phyloP scores from a whole-genome alignment of 2,888 invertebrate genomes.

The Frankliniella fusca region DNA sequence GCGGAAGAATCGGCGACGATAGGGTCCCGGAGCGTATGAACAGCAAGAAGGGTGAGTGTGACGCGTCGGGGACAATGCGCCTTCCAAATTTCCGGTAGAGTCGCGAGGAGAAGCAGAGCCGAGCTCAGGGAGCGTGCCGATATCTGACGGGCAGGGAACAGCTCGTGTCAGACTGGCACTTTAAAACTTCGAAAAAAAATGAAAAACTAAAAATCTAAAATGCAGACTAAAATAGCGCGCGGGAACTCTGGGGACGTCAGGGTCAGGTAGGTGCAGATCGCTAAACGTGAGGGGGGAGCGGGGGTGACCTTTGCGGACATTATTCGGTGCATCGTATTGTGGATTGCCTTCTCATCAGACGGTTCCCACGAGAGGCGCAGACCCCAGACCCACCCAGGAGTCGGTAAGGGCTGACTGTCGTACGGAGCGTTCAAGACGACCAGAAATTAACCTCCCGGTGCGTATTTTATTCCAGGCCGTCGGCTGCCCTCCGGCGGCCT shows the following conservation, averaged over 20 bases:
- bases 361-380: too few species aligned
- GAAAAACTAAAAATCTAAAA: neutral
- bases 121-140: neutral
- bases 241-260: neutral
- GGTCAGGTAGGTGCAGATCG: too few species aligned
- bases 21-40: neutral
- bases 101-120: neutral
- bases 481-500: neutral
- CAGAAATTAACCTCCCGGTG: neutral
- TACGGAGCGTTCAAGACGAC: neutral
- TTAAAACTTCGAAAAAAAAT: neutral
- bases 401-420: too few species aligned
- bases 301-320: too few species aligned
- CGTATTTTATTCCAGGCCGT: slow-evolving; percentile 3
- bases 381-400: too few species aligned
- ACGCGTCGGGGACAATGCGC: neutral
- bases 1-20: neutral
- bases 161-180: neutral
- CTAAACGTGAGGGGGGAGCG: too few species aligned
- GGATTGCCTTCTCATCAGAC: too few species aligned
- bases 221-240: neutral
- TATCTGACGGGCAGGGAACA: neutral
- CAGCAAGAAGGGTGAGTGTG: slow-evolving; percentile 36
- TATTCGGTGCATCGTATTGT: too few species aligned
- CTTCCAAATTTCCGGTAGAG: slow-evolving; percentile 1